Conservation (phyloP, 2,888 invertebrate species). For the Leucania comma region DNA sequence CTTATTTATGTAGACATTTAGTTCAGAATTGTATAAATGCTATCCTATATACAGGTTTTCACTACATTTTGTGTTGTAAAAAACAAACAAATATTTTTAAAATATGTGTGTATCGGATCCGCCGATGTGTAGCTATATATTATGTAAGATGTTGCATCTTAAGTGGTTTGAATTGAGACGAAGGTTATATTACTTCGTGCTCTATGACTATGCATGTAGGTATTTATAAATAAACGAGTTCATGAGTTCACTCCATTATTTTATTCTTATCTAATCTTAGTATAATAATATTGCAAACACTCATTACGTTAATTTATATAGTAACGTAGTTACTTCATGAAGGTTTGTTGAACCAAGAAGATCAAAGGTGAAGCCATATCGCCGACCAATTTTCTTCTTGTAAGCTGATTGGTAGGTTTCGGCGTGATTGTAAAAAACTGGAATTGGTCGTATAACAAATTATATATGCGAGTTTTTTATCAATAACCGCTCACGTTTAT, state of each 20-base stretch:
- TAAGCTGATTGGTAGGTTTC: conserved; percentile 32
- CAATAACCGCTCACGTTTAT: conserved; percentile 20
- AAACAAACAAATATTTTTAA: conserved; percentile 40
- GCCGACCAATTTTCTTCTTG: conserved; percentile 1
- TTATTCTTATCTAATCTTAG: conserved; percentile 51
- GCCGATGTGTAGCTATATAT: conserved; percentile 18
- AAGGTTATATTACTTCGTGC: conserved; percentile 46
- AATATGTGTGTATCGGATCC: conserved; percentile 29
- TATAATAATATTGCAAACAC: conserved; percentile 20
- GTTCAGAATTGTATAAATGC: conserved; percentile 36
- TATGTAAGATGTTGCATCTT: conserved; percentile 22
- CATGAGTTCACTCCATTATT: conserved; percentile 50
- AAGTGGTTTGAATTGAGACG: conserved; percentile 47
- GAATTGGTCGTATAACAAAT: conserved; percentile 10
- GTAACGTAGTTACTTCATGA: conserved; percentile 11
- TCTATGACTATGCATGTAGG: conserved; percentile 20
- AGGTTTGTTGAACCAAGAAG: conserved; percentile 42
- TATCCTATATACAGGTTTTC: conserved; percentile 15
- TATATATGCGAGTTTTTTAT: conserved; percentile 20
- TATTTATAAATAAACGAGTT: conserved; percentile 55
- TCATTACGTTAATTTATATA: conserved; percentile 23
- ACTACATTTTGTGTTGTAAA: conserved; percentile 36
- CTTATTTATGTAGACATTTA: conserved; percentile 27
- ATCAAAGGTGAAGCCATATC: conserved; percentile 22
- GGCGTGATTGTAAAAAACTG: conserved; percentile 25